Base-by-base conservation (phyloP, 1,140 invertebrate species). In the Polypedilum pembai region DNA sequence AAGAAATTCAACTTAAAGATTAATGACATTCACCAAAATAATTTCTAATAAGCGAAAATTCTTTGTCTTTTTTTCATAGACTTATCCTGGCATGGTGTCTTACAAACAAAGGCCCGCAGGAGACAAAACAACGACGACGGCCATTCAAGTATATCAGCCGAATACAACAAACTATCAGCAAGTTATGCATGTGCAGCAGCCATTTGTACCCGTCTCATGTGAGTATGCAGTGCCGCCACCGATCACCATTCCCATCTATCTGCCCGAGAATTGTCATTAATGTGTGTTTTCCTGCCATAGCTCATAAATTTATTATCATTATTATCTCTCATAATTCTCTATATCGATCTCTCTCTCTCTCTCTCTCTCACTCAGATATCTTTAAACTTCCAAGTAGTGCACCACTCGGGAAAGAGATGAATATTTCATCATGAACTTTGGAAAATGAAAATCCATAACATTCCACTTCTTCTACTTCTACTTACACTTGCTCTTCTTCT, bases 111-210 rank as follows among this genome's bases (percentile, higher is more conserved):
- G 95, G 85, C 90, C 94, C 80, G 92, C 94, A 79, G 94, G 93
- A 73, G 94, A 96, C 84, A 98, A 98, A 85, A 94, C 93, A 81
- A n/a, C 65, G 8, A 69, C 20, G 17, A 69, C 20, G 17, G 94
- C 94, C 78, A 88, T 97, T 82, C 94, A 95, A 78, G 92, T 98
- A 78, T 98, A 96, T 87, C 94, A 96, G 85, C 94, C 94, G 78
- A 88, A 87, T 81, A 90, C 90, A 79, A 92, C 92, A 78, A 92
- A 93, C 79, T 96, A 96, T 86, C 94, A 97, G 84, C 94, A 94
- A 85, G 87, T 96, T 84, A 95, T 97, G 93, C 94, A 94, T 86
- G 86, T 94, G 78, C 92, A 94, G 85, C 94, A 96, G 89, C 93
- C 93, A 80, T 93, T 92, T 87, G 91, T 93, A 87, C 91, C 91